Evolutionary conservation across 64 coral and sea anemone genomes (phyloP).

Genomic region (Actinia tenebrosa): DNA sequence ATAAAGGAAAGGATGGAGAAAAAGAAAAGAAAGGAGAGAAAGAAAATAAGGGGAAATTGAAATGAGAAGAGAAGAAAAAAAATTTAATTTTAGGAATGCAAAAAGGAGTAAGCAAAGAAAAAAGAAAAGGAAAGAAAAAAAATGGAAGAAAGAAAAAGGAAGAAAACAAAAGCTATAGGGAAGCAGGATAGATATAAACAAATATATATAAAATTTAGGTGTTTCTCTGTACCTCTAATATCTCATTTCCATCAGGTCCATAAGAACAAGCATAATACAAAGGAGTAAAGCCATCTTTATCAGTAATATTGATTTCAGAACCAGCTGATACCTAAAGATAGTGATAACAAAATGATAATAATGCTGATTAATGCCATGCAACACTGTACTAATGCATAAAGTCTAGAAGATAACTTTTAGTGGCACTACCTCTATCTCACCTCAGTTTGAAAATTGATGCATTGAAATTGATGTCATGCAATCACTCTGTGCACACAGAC

Average conservation of each 20-base stretch:
- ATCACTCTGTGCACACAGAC: too few species aligned
- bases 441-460: too few species aligned
- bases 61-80: not conserved
- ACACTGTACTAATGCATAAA: too few species aligned
- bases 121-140: too few species aligned
- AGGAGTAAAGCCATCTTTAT: constrained; percentile 50
- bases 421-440: too few species aligned
- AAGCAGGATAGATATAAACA: not conserved
- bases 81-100: too few species aligned
- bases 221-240: constrained; percentile 49
- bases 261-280: constrained; percentile 62
- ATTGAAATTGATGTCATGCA: too few species aligned
- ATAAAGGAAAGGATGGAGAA: not conserved
- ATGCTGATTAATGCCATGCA: not conserved
- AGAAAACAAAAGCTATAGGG: too few species aligned
- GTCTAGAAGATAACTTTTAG: too few species aligned
- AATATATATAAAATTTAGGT: not conserved
- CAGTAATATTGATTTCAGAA: constrained; percentile 56
- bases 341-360: not conserved
- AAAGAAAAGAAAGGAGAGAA: not conserved
- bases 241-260: constrained; percentile 46
- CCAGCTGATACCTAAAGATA: constrained; percentile 3
- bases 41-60: not conserved
- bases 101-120: too few species aligned
- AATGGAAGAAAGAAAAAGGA: not conserved